Base-by-base conservation (phyloP, 2,797 vertebrate genomes). In the Myotis planiceps region DNA sequence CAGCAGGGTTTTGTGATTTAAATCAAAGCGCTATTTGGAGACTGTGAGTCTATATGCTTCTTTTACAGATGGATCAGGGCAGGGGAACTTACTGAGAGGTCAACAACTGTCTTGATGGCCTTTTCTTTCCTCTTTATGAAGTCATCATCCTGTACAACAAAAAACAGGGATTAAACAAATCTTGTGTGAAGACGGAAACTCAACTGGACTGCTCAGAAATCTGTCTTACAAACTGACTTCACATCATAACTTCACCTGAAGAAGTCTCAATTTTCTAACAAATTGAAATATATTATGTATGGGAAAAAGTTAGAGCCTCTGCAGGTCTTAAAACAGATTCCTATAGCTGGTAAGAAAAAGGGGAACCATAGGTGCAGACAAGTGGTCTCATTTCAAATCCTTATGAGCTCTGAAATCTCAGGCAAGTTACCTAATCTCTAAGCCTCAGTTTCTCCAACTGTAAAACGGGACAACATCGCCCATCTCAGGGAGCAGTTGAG, bases 61-160 rank as follows among this genome's bases (percentile, higher is more conserved):
- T 18, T 15, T 21, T 8, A 87, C 16, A 84, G 76, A 81, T 68
- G 49, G 78, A 71, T 27, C 47, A 0, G 0, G 14, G 25, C 27
- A 63, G 66, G n/a, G 65, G 74, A 94, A 99, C 99, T 99, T 98
- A 99, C 99, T 96, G 98, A 98, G 29, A 99, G 99, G 55, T 99
- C 99, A 60, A 98, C 95, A 7, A 99, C 98, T 0, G 99, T 98
- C 96, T 98, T 99, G 68, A 99, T 96, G 19, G 99, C 99, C 94
- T 99, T 99, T 84, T 99, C 99, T 97, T 99, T 99, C 97, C 99
- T 99, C 97, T 99, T 98, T 51, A 98, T 91, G 94, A 99, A 99
- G 51, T 99, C 99, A 75, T 99, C 98, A 98, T 99, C 99, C 99
- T 99, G 92, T 14, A 98, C 98, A 74, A 93, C 49, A 95, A 94